Conservation (phyloP, 2,888 invertebrate genomes). For the Acholoe squamosa region DNA sequence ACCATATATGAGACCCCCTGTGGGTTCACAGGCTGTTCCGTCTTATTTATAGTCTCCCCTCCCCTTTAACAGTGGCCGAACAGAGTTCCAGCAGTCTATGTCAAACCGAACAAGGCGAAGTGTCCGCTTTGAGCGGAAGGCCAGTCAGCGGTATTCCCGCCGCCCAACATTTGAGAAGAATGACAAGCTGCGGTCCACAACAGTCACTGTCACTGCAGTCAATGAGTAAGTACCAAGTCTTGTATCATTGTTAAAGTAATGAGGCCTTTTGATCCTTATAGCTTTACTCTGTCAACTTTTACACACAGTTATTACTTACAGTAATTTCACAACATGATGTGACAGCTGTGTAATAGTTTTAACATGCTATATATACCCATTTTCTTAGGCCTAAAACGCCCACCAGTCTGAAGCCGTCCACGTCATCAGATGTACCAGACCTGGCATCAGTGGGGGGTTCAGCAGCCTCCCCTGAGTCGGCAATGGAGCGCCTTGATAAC, state of each 20-base stretch:
- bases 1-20: too few relatives aligned
- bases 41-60: too few relatives aligned
- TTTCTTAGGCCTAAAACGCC: not conserved
- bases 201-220: slow-evolving; percentile 23
- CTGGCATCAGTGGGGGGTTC: slow-evolving; percentile 69
- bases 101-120: slow-evolving; percentile 94
- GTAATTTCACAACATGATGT: too few relatives aligned
- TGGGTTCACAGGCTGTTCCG: too few relatives aligned
- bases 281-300: too few relatives aligned
- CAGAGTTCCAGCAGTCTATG: slow-evolving; percentile 98
- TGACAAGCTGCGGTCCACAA: slow-evolving; percentile 68
- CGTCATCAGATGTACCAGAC: slow-evolving; percentile 7
- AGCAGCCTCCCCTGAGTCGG: slow-evolving; percentile 77
- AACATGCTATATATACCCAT: too few relatives aligned
- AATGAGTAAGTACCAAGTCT: slow-evolving; percentile 17
- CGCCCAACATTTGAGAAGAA: slow-evolving; percentile 85
- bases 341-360: too few relatives aligned
- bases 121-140: slow-evolving; percentile 97
- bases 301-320: too few relatives aligned
- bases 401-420: not conserved
- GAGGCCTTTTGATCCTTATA: too few relatives aligned
- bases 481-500: slow-evolving; percentile 88
- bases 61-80: slow-evolving; percentile 95
- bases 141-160: slow-evolving; percentile 97
- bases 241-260: too few relatives aligned